Base-by-base conservation (phyloP, 2,113 vertebrate genomes). In the Brienomyrus longianalis region DNA sequence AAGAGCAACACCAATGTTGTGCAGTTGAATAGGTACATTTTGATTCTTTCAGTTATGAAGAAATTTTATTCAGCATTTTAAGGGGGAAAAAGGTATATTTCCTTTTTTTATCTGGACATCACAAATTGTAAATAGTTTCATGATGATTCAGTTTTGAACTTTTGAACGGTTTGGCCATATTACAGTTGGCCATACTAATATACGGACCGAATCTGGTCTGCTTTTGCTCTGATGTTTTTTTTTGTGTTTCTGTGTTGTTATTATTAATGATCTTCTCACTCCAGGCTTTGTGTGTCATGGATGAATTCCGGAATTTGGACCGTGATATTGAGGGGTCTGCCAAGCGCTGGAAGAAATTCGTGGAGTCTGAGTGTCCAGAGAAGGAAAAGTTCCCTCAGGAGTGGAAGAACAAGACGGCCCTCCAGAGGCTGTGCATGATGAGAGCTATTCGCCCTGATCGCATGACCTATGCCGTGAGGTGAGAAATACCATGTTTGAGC, bases 331-430 rank as follows among this genome's bases (percentile, higher is more conserved):
- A 99, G 83, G 98, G 97, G 0, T 99, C 98, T 2, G 95, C 97
- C 74, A 99, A 98, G 31, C 95, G 97, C 35, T 99, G 98, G 98
- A 99, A 97, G 92, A 99, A 98, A 89, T 98, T 99, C 90, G 96
- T 97, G 2, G 98, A 99, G 91, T 98, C 96, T 0, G 97, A 99
- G 93, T 97, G 97, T 93, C 98, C 98, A 0, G 98, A 99, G 89
- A 98, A 97, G 90, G 98, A 99, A 93, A 98, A 97, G 92, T 97
- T 99, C 87, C 98, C 98, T 0, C 98, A 98, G 92, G 98, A 98
- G 17, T 99, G 98, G 98, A 99, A 98, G 94, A 98, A 95, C 92
- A 99, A 97, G 92, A 96, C 94, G 0, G 92, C 96, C 0, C 95
- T 99, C 51, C 98, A 99, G 95, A 97, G 93, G 21, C 95, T 99